These are phyloP conservation scores for Vannuccia rotundouncinata DNA, from an alignment of 2,888 invertebrate genomes.

Conservation along the genomic window DNA sequence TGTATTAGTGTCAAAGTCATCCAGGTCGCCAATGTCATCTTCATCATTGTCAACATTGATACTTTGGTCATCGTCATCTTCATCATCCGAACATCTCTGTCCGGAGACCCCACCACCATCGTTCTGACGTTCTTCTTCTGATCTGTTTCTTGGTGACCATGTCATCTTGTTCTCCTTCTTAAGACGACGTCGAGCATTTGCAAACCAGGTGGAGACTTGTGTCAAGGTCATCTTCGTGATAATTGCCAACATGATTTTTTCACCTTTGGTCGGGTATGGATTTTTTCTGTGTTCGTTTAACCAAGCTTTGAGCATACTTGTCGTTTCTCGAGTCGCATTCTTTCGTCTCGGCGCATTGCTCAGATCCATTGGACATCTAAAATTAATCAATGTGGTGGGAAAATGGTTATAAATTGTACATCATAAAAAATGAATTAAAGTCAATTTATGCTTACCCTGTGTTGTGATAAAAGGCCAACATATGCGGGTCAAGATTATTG, in stretches of 20 bases:
- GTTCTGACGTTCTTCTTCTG: constrained; percentile 31
- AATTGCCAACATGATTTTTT: constrained; percentile 89
- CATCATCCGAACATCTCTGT: constrained; percentile 1
- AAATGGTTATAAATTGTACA: neutral
- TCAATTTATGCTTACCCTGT: neutral
- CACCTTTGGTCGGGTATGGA: constrained; percentile 88
- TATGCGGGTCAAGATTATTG: constrained; percentile 37
- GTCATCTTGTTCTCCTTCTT: constrained; percentile 98
- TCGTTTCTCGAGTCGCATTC: constrained; percentile 93
- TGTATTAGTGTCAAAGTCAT: neutral
- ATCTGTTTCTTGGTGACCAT: constrained; percentile 79
- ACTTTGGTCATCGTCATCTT: neutral
- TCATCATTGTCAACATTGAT: neutral
- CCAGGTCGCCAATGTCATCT: neutral
- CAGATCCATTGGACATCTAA: constrained; percentile 33
- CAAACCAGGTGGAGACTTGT: constrained; percentile 85
- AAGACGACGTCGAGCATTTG: constrained; percentile 80
- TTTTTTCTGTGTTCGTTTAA: constrained; percentile 91
- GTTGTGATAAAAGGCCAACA: constrained; percentile 41
- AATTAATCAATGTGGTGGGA: neutral
- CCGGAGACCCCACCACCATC: neutral
- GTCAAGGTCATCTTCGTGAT: constrained; percentile 91
- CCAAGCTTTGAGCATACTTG: constrained; percentile 93
- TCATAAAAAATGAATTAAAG: neutral
- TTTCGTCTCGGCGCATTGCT: constrained; percentile 65